A percentile compares a stretch with the other conserved stretches of the same genome.
phyloP scores from a whole-genome alignment of 2,113 vertebrate genomes.

The Engystomops pustulosus region DNA sequence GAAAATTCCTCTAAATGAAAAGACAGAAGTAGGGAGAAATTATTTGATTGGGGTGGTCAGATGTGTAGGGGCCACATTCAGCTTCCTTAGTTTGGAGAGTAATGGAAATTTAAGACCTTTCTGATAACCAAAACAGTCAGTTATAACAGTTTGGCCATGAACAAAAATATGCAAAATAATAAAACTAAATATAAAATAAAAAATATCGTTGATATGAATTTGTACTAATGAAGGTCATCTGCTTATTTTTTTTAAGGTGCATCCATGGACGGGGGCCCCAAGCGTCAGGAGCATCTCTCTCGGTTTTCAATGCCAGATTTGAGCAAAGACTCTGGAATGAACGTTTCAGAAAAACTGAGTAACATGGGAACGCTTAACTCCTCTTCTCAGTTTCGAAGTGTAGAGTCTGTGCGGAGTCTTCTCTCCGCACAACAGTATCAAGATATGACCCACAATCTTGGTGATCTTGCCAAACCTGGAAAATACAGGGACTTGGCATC shows the following conservation, averaged over 20 bases:
- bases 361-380: conserved; percentile 92
- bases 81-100: no score
- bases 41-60: no score
- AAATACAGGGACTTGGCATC: conserved; percentile 78
- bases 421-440: conserved; percentile 85
- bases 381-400: conserved; percentile 89
- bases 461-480: conserved; percentile 76
- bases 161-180: not conserved
- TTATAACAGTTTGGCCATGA: not conserved
- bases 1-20: no score
- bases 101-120: no score
- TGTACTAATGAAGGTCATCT: not conserved
- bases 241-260: conserved; percentile 74
- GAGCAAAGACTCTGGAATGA: conserved; percentile 98
- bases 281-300: conserved; percentile 92
- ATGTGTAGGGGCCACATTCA: no score
- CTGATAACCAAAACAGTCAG: no score
- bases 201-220: no score
- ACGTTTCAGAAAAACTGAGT: conserved; percentile 91
- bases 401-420: conserved; percentile 92
- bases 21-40: no score
- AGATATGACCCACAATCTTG: conserved; percentile 81
- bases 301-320: conserved; percentile 98
- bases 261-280: conserved; percentile 86
- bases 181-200: no score